phyloP scores from a whole-genome alignment of 1,140 invertebrate genomes.

The Trichonephila inaurata region DNA sequence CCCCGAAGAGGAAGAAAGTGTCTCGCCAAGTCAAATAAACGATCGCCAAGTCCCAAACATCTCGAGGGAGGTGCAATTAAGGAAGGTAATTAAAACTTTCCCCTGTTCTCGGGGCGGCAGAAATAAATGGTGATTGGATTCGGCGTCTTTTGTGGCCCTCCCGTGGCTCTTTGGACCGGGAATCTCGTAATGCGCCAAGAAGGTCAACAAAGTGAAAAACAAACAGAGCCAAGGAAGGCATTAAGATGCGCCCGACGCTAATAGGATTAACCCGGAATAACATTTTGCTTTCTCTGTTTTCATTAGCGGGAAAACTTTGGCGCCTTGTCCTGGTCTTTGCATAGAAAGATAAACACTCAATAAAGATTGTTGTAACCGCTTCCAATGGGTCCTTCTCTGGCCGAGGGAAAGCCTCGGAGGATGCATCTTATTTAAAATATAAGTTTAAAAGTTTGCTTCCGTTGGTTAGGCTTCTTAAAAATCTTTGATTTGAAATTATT shows the following conservation, averaged over 20 bases:
- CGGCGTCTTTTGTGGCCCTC: not conserved
- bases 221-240: not conserved
- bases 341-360: not conserved
- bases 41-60: not conserved
- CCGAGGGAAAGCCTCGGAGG: not conserved
- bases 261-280: conserved; percentile 22
- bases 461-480: too few relatives aligned
- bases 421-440: too few relatives aligned
- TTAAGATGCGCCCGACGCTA: not conserved
- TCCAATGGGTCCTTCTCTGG: not conserved
- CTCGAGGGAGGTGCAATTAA: not conserved
- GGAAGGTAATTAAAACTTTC: conserved; percentile 15
- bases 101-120: not conserved
- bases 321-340: not conserved
- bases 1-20: too few relatives aligned
- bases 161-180: too few relatives aligned
- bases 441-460: too few relatives aligned
- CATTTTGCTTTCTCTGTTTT: conserved; percentile 27
- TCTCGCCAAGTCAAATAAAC: not conserved
- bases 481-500: too few relatives aligned
- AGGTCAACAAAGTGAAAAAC: conserved; percentile 22
- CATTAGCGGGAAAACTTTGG: conserved; percentile 16
- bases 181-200: not conserved
- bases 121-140: conserved; percentile 12
- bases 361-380: not conserved